phyloP scores from a whole-genome alignment of 2,113 vertebrate species.

The Orycteropus afer region DNA sequence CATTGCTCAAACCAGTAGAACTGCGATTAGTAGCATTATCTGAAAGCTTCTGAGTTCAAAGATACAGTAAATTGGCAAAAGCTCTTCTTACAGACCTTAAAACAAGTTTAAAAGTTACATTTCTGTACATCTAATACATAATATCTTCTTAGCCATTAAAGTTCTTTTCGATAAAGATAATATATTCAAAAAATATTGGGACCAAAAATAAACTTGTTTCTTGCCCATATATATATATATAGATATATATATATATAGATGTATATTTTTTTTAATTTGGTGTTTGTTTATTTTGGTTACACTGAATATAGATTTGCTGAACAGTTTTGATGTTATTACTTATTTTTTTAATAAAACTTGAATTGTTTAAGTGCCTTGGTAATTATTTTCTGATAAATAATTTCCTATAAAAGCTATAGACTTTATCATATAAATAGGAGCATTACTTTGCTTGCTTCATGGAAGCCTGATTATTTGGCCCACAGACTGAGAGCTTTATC shows the following conservation, averaged over 20 bases:
- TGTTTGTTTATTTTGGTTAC: constrained; percentile 82
- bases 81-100: constrained; percentile 52
- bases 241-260: constrained; percentile 57
- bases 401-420: constrained; percentile 19
- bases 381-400: constrained; percentile 71
- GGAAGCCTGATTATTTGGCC: constrained; percentile 18
- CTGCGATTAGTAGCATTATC: constrained; percentile 55
- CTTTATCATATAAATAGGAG: constrained; percentile 18
- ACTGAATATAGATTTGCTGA: constrained; percentile 75
- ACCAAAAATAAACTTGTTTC: constrained; percentile 80
- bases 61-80: constrained; percentile 50
- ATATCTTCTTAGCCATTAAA: constrained; percentile 73
- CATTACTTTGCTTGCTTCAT: constrained; percentile 43
- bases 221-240: constrained; percentile 64
- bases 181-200: constrained; percentile 78
- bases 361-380: constrained; percentile 63
- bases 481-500: not conserved
- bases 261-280: constrained; percentile 78
- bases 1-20: constrained; percentile 49
- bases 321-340: constrained; percentile 77
- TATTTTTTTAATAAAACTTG: constrained; percentile 82
- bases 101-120: constrained; percentile 61
- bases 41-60: constrained; percentile 53
- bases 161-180: constrained; percentile 79
- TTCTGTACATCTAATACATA: constrained; percentile 60